These are phyloP conservation scores for Gryon sp. DNA, from an alignment of 1,140 invertebrate genomes.

Conservation along the genomic window DNA sequence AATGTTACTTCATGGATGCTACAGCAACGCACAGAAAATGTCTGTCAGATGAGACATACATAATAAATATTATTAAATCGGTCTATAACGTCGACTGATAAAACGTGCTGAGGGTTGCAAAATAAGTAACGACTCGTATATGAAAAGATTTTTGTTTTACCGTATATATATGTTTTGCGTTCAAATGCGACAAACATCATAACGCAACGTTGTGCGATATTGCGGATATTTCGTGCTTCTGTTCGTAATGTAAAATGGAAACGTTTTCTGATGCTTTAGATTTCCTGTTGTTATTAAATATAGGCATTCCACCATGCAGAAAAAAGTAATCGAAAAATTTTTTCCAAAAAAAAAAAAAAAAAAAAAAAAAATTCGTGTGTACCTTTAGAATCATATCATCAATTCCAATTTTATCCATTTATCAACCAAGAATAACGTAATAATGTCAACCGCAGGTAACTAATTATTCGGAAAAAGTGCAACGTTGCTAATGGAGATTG, in stretches of 20 bases:
- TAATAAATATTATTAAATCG: constrained; percentile 52
- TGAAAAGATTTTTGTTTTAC: constrained; percentile 3
- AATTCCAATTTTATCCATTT: no score
- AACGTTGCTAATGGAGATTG: no score
- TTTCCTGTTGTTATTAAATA: not conserved
- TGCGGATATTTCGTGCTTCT: constrained; percentile 9
- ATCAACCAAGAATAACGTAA: no score
- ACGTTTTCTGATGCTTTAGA: constrained; percentile 14
- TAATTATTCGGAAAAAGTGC: no score
- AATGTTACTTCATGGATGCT: constrained; percentile 8
- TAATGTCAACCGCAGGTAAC: no score
- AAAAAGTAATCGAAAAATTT: not conserved
- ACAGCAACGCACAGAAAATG: not conserved
- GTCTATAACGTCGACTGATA: constrained; percentile 19
- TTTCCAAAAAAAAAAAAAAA: no score
- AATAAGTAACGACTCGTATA: not conserved
- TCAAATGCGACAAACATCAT: constrained; percentile 18
- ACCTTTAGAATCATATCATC: no score
- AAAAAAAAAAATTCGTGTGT: no score
- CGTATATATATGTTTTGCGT: not conserved
- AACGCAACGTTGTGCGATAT: constrained; percentile 6
- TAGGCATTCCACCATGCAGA: not conserved
- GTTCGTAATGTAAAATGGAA: not conserved
- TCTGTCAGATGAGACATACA: constrained; percentile 17
- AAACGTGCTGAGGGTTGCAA: constrained; percentile 15